phyloP scores from a whole-genome alignment of 2,113 vertebrate genomes.

The Crotalus viridis region DNA sequence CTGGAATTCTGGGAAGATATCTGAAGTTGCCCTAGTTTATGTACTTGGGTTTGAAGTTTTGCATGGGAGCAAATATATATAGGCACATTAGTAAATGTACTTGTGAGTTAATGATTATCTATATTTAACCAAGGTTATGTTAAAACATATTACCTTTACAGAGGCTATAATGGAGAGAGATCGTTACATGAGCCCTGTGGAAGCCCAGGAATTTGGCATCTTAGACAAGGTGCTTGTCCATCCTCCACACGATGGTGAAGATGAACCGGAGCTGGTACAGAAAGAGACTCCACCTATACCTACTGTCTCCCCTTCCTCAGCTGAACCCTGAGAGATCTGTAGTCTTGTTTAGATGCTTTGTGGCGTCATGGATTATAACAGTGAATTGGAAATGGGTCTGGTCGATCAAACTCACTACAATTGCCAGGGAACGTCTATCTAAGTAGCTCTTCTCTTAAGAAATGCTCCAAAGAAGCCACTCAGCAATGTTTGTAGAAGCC shows the following conservation, averaged over 20 bases:
- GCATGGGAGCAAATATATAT: not conserved
- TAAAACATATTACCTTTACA: slow-evolving; percentile 36
- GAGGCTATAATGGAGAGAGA: slow-evolving; percentile 89
- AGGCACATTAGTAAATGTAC: not conserved
- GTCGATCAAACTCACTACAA: not conserved
- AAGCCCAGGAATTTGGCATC: slow-evolving; percentile 90
- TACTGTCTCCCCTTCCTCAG: not conserved
- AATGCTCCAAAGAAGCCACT: not conserved
- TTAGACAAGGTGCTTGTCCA: slow-evolving; percentile 89
- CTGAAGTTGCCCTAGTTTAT: not conserved
- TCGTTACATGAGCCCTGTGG: slow-evolving; percentile 91
- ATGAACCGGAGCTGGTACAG: slow-evolving; percentile 85
- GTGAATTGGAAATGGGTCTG: not conserved
- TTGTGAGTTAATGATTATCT: not conserved
- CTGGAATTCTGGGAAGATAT: too few relatives aligned
- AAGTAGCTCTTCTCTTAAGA: not conserved
- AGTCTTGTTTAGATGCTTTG: not conserved
- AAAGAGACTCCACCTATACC: slow-evolving; percentile 63
- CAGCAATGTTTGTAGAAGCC: not conserved
- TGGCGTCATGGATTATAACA: not conserved
- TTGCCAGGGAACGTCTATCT: not conserved
- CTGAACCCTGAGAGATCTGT: slow-evolving; percentile 34
- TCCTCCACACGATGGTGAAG: slow-evolving; percentile 86
- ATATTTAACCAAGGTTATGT: not conserved
- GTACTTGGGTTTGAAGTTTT: not conserved